phyloP scores from a whole-genome alignment of 2,888 invertebrate genomes.

The Agonopterix alstromeriana region DNA sequence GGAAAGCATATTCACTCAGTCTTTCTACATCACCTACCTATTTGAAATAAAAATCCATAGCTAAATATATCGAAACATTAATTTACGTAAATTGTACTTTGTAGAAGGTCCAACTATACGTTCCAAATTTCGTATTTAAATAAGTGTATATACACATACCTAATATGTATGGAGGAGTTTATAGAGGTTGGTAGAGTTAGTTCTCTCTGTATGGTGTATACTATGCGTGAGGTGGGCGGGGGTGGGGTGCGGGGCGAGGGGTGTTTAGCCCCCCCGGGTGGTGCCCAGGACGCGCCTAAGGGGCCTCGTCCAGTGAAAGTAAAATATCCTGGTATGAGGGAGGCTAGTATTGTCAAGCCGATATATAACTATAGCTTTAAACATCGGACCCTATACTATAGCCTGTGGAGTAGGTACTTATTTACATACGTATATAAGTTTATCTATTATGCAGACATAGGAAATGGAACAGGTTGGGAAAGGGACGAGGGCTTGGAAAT shows the following conservation, averaged over 20 bases:
- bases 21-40: too few species aligned
- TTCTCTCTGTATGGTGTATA: constrained; percentile 65
- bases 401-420: constrained; percentile 49
- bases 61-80: not conserved
- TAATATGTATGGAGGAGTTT: constrained; percentile 54
- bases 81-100: not conserved
- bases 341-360: constrained; percentile 74
- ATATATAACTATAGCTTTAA: constrained; percentile 74
- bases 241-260: constrained; percentile 24
- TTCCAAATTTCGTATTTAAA: constrained; percentile 70
- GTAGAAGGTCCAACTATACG: constrained; percentile 16
- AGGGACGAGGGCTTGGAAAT: constrained; percentile 43
- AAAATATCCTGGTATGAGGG: constrained; percentile 74
- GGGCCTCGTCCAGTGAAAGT: constrained; percentile 75
- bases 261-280: constrained; percentile 31
- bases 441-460: constrained; percentile 74
- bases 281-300: constrained; percentile 57
- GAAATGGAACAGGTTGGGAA: constrained; percentile 63
- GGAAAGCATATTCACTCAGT: too few species aligned
- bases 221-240: constrained; percentile 48
- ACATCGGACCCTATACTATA: constrained; percentile 62
- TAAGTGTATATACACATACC: constrained; percentile 45
- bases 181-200: constrained; percentile 70
- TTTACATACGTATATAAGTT: constrained; percentile 72
- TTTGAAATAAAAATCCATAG: too few species aligned